Conservation (phyloP, 1,140 invertebrate species). For the Drosophila littoralis region DNA sequence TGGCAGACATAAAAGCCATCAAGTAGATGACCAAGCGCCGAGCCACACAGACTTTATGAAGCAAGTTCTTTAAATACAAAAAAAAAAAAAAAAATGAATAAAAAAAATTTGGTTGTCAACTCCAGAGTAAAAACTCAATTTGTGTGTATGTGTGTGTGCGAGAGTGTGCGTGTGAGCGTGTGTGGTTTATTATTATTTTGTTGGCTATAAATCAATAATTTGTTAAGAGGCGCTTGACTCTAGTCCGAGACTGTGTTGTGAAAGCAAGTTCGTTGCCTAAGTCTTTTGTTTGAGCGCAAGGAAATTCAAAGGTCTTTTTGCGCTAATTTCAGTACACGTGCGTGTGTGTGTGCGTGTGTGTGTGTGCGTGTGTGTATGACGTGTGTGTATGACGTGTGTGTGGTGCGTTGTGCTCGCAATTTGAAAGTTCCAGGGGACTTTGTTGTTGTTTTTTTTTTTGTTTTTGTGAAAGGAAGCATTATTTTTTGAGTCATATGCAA, state of each 20-base stretch:
- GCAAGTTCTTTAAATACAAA: constrained; percentile 1
- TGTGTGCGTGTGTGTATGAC: background rate
- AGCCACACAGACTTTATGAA: constrained; percentile 21
- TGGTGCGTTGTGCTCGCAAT: constrained; percentile 65
- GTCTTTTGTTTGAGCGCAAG: constrained; percentile 69
- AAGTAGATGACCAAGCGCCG: background rate
- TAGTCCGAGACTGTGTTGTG: constrained; percentile 45
- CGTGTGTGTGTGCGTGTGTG: background rate
- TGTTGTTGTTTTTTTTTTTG: constrained; percentile 22
- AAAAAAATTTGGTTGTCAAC: constrained; percentile 22
- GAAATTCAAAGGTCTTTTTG: constrained; percentile 60
- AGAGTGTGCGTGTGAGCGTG: constrained; percentile 14
- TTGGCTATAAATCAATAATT: constrained; percentile 75
- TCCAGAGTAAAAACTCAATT: constrained; percentile 28
- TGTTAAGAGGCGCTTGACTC: constrained; percentile 61
- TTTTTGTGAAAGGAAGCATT: constrained; percentile 70
- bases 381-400: constrained; percentile 40
- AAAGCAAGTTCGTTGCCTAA: constrained; percentile 83
- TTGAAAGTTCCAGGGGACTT: constrained; percentile 67
- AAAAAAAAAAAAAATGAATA: background rate
- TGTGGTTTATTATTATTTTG: constrained; percentile 50
- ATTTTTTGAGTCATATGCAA: constrained; percentile 68
- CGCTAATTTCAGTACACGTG: constrained; percentile 45
- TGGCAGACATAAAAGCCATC: constrained; percentile 19
- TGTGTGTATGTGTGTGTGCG: constrained; percentile 8